These are phyloP conservation scores for Ciona savignyi DNA, from an alignment of 23 tunicate species.

Conservation along the genomic window DNA sequence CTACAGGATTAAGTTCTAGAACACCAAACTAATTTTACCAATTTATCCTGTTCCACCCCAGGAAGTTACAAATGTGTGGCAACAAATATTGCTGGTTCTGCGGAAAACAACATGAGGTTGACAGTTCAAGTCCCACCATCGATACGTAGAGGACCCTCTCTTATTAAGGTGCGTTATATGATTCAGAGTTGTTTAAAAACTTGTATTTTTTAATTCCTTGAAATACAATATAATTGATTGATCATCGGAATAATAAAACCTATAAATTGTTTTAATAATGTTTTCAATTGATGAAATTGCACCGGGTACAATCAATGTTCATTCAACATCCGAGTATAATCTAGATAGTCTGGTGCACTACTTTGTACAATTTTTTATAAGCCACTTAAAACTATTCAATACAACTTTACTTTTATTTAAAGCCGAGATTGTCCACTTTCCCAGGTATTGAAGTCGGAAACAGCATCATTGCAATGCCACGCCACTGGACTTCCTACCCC, in stretches of 20 bases:
- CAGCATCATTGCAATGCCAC: conserved; percentile 26
- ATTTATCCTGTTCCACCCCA: conserved; percentile 8
- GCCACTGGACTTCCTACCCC: conserved; percentile 74
- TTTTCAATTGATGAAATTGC: too few species aligned
- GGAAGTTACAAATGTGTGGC: conserved; percentile 85
- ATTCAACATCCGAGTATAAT: too few species aligned
- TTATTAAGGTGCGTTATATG: conserved; percentile 36
- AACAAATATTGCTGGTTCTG: conserved; percentile 72
- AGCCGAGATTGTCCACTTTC: background rate
- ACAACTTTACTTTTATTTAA: too few species aligned
- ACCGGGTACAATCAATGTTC: too few species aligned
- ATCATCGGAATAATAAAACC: too few species aligned
- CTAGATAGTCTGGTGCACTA: too few species aligned
- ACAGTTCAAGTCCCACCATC: conserved; percentile 63
- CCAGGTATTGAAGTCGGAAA: conserved; percentile 31
- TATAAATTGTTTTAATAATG: too few species aligned
- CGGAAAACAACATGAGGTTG: conserved; percentile 35
- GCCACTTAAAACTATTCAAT: too few species aligned
- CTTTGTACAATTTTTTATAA: too few species aligned
- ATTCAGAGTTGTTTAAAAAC: background rate
- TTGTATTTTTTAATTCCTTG: background rate
- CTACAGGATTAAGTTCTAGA: too few species aligned
- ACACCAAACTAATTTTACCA: too few species aligned
- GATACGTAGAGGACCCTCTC: conserved; percentile 49
- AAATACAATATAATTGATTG: background rate